Evolutionary conservation across 2,888 invertebrate species (phyloP), one percentile per base, ranked within the genome.

Genomic region (Dione juno): DNA sequence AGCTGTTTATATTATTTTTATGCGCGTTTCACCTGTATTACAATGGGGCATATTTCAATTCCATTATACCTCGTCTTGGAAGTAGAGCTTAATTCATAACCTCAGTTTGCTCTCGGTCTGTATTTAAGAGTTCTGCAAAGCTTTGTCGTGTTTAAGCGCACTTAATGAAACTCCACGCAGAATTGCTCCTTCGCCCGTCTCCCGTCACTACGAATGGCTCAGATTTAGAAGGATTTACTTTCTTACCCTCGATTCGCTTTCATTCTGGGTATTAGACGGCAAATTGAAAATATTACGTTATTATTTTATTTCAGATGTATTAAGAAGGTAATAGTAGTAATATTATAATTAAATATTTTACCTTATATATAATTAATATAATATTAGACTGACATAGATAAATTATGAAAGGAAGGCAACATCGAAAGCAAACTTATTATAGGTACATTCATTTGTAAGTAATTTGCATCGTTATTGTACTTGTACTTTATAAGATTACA

Each of bases 121-220:
- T 76, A 70, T 76, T 76, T 72, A 75, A 76, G 77, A 77, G 76
- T 76, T 73, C 75, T 75, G 75, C 76, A 74, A 83, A 82, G 85
- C 87, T 83, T 84, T 84, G 84, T 84, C 81, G 81, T 78, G 79
- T 81, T 83, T 84, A 84, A 84, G 83, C 81, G 81, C 83, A 84
- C 85, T 87, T 89, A 88, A 88, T 88, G 88, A 88, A 88, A 87
- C 81, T 83, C 82, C 81, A 79, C 80, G 77, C 66, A 67, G 77
- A 81, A 82, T 80, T 81, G 82, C 80, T 83, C 78, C 82, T 43
- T 59, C 79, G 80, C 76, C 79, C 77, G 64, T 69, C 57, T 57
- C 63, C 68, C 53, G 61, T 68, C 53, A 43, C 68, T 79, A 77
- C 76, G 76, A 77, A 79, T 78, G 80, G 75, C 79, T 78, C 80